Evolutionary conservation across 2,888 invertebrate species (phyloP), one percentile per base, ranked within the genome.

Genomic region (Drosophila colorata): DNA sequence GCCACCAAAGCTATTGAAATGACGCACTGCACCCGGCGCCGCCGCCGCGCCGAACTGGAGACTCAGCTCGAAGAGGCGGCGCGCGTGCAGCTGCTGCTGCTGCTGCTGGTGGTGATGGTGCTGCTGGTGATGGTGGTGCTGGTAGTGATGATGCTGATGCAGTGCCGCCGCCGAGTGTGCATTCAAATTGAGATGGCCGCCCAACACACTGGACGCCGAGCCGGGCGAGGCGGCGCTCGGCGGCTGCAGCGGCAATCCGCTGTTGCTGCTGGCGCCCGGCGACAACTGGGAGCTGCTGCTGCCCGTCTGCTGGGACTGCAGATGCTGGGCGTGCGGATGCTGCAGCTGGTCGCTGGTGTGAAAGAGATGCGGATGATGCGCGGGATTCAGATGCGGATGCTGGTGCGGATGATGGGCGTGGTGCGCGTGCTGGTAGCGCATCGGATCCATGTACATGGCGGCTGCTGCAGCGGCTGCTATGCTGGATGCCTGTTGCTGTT

Each of bases 21-120:
- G 92, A 57, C 92, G 90, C 58, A 92, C 92, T 25, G 91, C 90
- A 53, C 91, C 91, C 4, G 92, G 91, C 53, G 92, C 91, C 23
- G 91, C 90, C 37, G 92, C 90, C 13, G 92, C 92, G 43, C 92
- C 92, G 66, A 92, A 92, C 74, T 92, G 92, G 80, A 92, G 82
- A 74, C 93, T 92, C 90, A 92, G 88, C 87, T 92, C 92, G 81
- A 92, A 92, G 61, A 92, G 91, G 56, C 92, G 90, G 28, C 92
- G 91, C 69, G 93, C 91, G 65, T 92, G 92, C 73, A 92, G 76
- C 85, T 92, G 92, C 69, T 92, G 92, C 69, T 92, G 92, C 76
- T 92, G 92, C 88, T 92, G 92, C 80, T 92, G 92, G 63, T 92
- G 92, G 57, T 92, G 92, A 52, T 92, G 92, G 59, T 92, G 92